Conservation (phyloP, 2,797 vertebrate genomes). For the Pseudochromis fuscus region DNA sequence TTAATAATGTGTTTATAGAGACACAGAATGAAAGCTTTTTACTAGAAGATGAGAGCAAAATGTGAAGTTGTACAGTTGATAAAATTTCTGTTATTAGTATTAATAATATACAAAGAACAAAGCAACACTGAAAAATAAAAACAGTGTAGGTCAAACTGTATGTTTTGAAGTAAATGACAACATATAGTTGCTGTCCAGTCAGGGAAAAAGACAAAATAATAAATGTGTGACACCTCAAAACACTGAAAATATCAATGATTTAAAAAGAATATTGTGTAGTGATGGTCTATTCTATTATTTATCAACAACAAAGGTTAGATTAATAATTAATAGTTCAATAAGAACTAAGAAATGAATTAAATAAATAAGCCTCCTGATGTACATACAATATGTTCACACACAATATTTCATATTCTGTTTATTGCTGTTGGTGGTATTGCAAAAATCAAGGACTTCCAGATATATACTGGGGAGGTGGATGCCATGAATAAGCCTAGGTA, state of each 20-base stretch:
- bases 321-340: too few species aligned
- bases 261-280: too few species aligned
- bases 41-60: constrained; percentile 10
- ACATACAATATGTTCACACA: constrained; percentile 5
- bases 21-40: constrained; percentile 15
- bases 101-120: constrained; percentile 7
- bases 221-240: neutral
- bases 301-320: too few species aligned
- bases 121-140: neutral
- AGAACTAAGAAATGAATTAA: too few species aligned
- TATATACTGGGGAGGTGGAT: constrained; percentile 16
- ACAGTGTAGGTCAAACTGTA: constrained; percentile 23
- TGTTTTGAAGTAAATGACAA: constrained; percentile 4
- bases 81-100: too few species aligned
- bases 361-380: neutral
- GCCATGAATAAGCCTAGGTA: constrained; percentile 46
- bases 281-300: too few species aligned
- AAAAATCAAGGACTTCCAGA: constrained; percentile 33
- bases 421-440: neutral
- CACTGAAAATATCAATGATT: too few species aligned
- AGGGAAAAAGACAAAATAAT: neutral
- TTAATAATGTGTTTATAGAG: constrained; percentile 10
- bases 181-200: too few species aligned
- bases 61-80: constrained; percentile 19
- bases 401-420: neutral